Evolutionary conservation across 2,888 invertebrate species (phyloP).

Genomic region (Sicus ferrugineus): DNA sequence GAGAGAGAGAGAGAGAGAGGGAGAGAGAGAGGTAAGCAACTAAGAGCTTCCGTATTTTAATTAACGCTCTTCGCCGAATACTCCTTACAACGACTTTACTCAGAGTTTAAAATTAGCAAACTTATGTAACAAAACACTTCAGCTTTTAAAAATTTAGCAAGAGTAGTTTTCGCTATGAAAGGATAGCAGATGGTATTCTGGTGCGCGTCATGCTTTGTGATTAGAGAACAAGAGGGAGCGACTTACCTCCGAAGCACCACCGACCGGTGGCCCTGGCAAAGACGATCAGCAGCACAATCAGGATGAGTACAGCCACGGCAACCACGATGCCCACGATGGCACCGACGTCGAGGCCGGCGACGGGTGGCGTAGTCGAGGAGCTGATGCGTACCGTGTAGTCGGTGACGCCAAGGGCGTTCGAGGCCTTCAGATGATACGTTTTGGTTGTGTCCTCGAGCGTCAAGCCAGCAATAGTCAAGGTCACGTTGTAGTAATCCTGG

Average conservation of each 20-base stretch:
- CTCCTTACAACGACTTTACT: no score
- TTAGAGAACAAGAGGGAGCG: background rate
- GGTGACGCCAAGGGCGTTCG: slow-evolving; percentile 73
- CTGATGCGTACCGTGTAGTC: slow-evolving; percentile 75
- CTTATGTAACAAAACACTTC: no score
- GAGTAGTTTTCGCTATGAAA: no score
- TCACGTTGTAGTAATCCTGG: slow-evolving; percentile 75
- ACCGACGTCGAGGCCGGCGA: slow-evolving; percentile 76
- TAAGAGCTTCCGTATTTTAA: slow-evolving; percentile 6
- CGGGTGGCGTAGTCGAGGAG: slow-evolving; percentile 72
- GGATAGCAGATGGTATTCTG: background rate
- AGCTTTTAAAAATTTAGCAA: no score
- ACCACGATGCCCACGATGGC: slow-evolving; percentile 80
- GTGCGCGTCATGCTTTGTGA: background rate
- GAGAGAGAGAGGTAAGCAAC: background rate
- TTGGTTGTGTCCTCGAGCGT: slow-evolving; percentile 80
- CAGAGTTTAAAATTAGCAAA: no score
- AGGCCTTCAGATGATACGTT: slow-evolving; percentile 73
- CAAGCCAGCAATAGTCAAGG: slow-evolving; percentile 72
- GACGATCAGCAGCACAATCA: slow-evolving; percentile 72
- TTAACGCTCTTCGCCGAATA: slow-evolving; percentile 24
- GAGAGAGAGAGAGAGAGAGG: background rate
- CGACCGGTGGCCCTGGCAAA: slow-evolving; percentile 82
- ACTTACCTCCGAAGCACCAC: slow-evolving; percentile 89
- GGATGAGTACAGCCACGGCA: slow-evolving; percentile 72